Conservation (phyloP, 1,140 invertebrate genomes). For the Meloidogyne chitwoodi region DNA sequence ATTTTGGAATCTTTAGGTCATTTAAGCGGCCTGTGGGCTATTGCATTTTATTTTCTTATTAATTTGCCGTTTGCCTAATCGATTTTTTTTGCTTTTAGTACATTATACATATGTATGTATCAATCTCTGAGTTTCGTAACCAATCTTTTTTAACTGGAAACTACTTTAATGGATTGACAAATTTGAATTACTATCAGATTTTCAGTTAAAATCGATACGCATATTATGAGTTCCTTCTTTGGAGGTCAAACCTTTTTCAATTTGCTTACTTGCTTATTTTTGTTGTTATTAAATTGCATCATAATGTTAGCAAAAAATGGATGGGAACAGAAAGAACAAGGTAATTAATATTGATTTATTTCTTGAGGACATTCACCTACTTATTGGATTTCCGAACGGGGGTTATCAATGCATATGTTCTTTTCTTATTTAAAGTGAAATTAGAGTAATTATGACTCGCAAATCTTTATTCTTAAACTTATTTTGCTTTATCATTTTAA, state of each 20-base stretch:
- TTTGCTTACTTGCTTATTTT: not conserved
- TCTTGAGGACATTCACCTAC: no score
- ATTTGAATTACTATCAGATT: not conserved
- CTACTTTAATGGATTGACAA: not conserved
- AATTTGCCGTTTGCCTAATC: not conserved
- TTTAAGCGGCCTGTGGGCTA: not conserved
- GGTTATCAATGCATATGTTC: no score
- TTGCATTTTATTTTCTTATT: not conserved
- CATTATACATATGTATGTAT: no score
- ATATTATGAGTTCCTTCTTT: not conserved
- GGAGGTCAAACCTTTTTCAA: not conserved
- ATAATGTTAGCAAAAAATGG: not conserved
- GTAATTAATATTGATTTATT: no score
- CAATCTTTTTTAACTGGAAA: no score
- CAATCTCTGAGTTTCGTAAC: no score
- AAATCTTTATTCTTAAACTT: not conserved
- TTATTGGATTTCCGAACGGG: no score
- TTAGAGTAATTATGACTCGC: no score
- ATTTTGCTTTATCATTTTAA: not conserved
- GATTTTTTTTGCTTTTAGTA: not conserved
- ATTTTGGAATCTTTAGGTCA: no score
- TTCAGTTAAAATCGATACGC: not conserved
- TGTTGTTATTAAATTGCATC: not conserved
- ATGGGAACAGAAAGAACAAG: not conserved
- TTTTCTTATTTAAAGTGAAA: no score